Conservation (phyloP, 2,797 vertebrate genomes). For the Coregonus suidteri region DNA sequence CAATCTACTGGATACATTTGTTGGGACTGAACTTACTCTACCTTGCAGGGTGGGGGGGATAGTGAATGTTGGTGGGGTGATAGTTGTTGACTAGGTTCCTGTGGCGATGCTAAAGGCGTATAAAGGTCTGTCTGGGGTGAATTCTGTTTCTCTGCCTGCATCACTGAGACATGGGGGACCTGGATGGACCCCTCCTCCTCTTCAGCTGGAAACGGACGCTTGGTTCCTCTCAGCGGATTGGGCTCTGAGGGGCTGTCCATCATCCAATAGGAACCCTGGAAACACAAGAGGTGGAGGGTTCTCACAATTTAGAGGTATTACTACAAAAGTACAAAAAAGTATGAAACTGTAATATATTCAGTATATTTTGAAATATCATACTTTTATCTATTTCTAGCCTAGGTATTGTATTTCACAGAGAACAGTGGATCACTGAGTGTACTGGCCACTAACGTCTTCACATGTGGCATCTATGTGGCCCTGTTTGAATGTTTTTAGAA, state of each 20-base stretch:
- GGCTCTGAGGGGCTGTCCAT: conserved; percentile 86
- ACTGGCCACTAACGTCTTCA: neutral
- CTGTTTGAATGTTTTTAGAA: neutral
- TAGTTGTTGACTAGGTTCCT: conserved; percentile 30
- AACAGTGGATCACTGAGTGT: neutral
- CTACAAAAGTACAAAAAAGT: neutral
- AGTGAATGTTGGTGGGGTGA: conserved; percentile 46
- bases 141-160: conserved; percentile 39
- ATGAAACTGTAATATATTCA: neutral
- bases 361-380: neutral
- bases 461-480: neutral
- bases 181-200: conserved; percentile 52
- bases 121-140: conserved; percentile 41
- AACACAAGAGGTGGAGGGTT: conserved; percentile 39
- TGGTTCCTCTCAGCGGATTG: conserved; percentile 67
- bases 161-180: conserved; percentile 32
- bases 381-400: neutral
- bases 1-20: neutral
- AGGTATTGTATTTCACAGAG: neutral
- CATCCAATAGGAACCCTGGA: conserved; percentile 96
- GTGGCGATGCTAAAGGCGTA: conserved; percentile 28
- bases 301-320: neutral
- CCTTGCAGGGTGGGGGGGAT: conserved; percentile 76
- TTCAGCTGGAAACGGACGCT: conserved; percentile 72
- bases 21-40: conserved; percentile 31